These are phyloP conservation scores for Palythoa heliodiscus DNA, from an alignment of 92 coral and sea anemone genomes.

Conservation along the genomic window DNA sequence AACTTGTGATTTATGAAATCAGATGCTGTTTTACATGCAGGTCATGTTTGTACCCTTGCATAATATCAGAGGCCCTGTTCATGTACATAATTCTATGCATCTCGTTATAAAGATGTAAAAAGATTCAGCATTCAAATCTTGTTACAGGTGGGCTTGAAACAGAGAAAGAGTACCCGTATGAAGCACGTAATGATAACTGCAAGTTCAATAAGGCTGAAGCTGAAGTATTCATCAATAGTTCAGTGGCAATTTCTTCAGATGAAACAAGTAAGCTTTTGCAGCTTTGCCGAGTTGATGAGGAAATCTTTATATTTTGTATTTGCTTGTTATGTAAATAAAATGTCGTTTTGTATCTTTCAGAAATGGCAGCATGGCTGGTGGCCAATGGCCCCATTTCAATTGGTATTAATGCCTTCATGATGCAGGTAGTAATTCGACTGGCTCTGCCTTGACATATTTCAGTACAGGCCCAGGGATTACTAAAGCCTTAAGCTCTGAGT, in stretches of 20 bases:
- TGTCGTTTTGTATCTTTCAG: slow-evolving; percentile 38
- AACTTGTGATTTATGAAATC: no score
- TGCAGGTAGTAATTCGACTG: slow-evolving; percentile 71
- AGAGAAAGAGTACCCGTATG: slow-evolving; percentile 86
- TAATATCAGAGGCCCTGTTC: no score
- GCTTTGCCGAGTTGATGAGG: not conserved
- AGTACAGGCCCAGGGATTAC: no score
- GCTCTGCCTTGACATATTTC: no score
- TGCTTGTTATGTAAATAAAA: no score
- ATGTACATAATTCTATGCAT: no score
- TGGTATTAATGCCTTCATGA: slow-evolving; percentile 93
- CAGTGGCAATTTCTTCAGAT: slow-evolving; percentile 84
- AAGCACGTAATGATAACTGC: slow-evolving; percentile 78
- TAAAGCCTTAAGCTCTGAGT: no score
- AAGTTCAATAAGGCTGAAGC: slow-evolving; percentile 78
- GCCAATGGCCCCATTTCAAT: slow-evolving; percentile 97
- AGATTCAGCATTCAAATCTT: not conserved
- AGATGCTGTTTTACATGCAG: no score
- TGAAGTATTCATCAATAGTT: slow-evolving; percentile 81
- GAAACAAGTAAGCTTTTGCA: slow-evolving; percentile 70
- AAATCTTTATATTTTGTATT: no score
- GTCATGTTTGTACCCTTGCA: no score
- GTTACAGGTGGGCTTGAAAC: slow-evolving; percentile 84
- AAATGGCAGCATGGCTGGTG: slow-evolving; percentile 97
- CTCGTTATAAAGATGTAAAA: no score